Base-by-base conservation (phyloP, 2,797 vertebrate genomes). In the Pipistrellus pipistrellus region DNA sequence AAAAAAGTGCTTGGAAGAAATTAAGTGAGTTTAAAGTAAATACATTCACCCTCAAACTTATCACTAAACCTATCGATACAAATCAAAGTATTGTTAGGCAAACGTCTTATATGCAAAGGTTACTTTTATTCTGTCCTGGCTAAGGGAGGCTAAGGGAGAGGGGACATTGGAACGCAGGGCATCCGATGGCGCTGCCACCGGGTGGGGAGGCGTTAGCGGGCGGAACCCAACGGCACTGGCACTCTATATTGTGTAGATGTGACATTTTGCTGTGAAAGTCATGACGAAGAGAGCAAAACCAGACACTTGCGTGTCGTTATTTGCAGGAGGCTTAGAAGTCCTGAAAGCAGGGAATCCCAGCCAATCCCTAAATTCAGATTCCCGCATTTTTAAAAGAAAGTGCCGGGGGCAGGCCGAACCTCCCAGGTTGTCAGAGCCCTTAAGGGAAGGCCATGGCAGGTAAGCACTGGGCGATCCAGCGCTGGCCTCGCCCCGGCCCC, bases 11-110 rank as follows among this genome's bases (percentile, higher is more conserved):
- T 93, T 81, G 83, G 35, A 71, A 66, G 51, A 90, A 51, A 46
- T 81, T 91, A 85, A 94, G 46, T 69, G 53, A 90, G 53, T 62
- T 90, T 90, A 85, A 71, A 57, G 46, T 72, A 90, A 90, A 82
- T 53, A 72, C 51, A 68, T 5, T 38, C 27, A 81, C 35, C 48
- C 51, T 92, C 41, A 80, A 85, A 72, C 18, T 93, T 75, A 90
- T 35, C 41, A 41, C 30, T 46, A 83, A 81, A 55, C 75, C 62
- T 38, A 20, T 20, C 93, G 71, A 38, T 85, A 83, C 35, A 84
- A 87, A 53, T 5, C 73, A 57, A 90, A 84, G 80, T 95, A 23
- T n/a, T 32, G 2, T 85, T 81, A 90, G 51, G 55, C 23, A 62
- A 71, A 53, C 76, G 10, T 51, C n/a, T n/a, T 93, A 44, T 0